phyloP scores from a whole-genome alignment of 1,140 invertebrate species.

The Sitophilus oryzae region DNA sequence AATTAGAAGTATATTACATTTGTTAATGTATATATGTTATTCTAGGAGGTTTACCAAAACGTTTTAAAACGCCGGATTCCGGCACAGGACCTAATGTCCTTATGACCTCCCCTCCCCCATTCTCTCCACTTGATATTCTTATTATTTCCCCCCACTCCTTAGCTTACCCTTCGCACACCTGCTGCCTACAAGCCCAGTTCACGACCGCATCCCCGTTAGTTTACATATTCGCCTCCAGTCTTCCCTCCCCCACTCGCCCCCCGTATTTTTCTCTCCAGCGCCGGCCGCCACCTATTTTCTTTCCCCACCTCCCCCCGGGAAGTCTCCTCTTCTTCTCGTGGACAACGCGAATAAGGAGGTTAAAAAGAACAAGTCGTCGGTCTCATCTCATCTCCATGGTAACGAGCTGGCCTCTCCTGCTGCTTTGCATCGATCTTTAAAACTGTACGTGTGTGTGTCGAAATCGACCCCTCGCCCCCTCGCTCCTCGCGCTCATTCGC shows the following conservation, averaged over 20 bases:
- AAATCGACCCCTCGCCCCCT: constrained; percentile 17
- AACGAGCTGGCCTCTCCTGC: constrained; percentile 45
- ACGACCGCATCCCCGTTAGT: neutral
- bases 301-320: no score
- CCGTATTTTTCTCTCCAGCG: constrained; percentile 9
- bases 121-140: neutral
- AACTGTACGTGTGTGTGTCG: constrained; percentile 40
- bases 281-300: no score
- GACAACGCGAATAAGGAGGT: constrained; percentile 41
- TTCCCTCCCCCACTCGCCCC: constrained; percentile 15
- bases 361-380: constrained; percentile 45
- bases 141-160: neutral
- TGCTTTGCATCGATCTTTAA: constrained; percentile 48
- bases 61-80: no score
- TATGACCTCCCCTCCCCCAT: neutral
- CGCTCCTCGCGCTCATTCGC: constrained; percentile 6
- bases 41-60: no score
- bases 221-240: constrained; percentile 7
- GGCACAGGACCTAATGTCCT: no score
- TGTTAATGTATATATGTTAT: no score
- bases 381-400: constrained; percentile 47
- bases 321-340: constrained; percentile 21
- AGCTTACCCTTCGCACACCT: neutral
- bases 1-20: no score
- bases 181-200: neutral